Conservation (phyloP, 2,888 invertebrate genomes). For the Heterodera filipjevi region DNA sequence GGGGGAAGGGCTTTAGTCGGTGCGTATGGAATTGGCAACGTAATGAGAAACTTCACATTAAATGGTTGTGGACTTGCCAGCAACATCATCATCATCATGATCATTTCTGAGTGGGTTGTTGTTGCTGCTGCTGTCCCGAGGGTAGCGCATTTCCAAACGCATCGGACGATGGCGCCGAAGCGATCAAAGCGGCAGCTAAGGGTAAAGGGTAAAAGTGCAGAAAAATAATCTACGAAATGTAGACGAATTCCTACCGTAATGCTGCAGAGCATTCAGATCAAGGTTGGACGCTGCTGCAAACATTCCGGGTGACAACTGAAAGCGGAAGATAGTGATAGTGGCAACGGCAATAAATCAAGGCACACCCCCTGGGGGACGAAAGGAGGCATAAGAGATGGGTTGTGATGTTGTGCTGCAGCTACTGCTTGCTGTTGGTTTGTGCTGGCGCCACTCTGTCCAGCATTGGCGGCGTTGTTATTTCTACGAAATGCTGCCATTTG, state of each 20-base stretch:
- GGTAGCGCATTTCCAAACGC: background rate
- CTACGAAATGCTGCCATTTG: constrained; percentile 1
- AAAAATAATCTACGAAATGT: background rate
- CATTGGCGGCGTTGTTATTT: background rate
- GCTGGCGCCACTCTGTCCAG: background rate
- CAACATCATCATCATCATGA: background rate
- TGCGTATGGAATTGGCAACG: background rate
- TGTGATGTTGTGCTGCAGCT: constrained; percentile 11
- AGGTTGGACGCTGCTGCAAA: constrained; percentile 11
- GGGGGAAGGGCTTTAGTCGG: background rate
- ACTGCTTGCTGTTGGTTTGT: constrained; percentile 10
- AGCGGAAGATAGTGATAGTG: background rate
- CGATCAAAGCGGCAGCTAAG: constrained; percentile 17
- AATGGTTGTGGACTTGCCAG: background rate
- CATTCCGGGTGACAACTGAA: constrained; percentile 11
- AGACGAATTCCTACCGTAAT: constrained; percentile 8
- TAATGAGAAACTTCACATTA: background rate
- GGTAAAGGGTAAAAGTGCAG: background rate
- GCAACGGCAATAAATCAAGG: background rate
- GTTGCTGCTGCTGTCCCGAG: background rate
- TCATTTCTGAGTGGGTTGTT: constrained; percentile 19
- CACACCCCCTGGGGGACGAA: constrained; percentile 16
- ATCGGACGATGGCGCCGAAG: background rate
- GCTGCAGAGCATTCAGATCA: constrained; percentile 23
- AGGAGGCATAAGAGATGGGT: constrained; percentile 4